Conservation (phyloP, 2,113 vertebrate genomes). For the Tamias sibiricus region DNA sequence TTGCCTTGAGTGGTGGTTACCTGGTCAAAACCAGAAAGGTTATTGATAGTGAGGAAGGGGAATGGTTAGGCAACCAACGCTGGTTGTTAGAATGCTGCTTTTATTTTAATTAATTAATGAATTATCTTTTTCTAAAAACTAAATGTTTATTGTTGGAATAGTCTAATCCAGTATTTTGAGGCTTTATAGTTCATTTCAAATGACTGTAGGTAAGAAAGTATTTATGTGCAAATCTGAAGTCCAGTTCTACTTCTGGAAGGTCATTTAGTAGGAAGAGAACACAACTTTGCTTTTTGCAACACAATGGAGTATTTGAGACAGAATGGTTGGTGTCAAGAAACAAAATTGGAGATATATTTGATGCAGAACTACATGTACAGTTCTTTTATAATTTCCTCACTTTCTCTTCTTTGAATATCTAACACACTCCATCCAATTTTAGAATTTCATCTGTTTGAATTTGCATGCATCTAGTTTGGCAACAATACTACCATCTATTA, state of each 20-base stretch:
- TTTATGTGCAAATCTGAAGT: neutral
- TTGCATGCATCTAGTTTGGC: constrained; percentile 51
- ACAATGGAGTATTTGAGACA: neutral
- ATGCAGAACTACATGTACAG: neutral
- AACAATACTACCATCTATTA: constrained; percentile 62
- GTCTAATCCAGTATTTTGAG: neutral
- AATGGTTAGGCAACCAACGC: neutral
- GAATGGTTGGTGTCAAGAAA: constrained; percentile 37
- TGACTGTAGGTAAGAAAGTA: neutral
- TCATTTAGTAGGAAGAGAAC: neutral
- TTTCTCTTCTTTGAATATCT: constrained; percentile 65
- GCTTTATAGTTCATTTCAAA: neutral
- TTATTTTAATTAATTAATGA: constrained; percentile 29
- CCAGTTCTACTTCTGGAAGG: neutral
- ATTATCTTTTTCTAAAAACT: neutral
- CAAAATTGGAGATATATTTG: constrained; percentile 56
- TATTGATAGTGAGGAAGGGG: neutral
- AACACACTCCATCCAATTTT: constrained; percentile 57
- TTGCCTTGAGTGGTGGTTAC: neutral
- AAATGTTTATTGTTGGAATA: neutral
- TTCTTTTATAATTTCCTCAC: neutral
- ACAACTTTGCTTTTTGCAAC: neutral
- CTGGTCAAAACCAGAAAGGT: neutral
- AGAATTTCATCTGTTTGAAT: constrained; percentile 71
- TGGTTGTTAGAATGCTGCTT: neutral